These are phyloP conservation scores for Sisor rabdophorus DNA, from an alignment of 2,113 vertebrate genomes.

Conservation along the genomic window DNA sequence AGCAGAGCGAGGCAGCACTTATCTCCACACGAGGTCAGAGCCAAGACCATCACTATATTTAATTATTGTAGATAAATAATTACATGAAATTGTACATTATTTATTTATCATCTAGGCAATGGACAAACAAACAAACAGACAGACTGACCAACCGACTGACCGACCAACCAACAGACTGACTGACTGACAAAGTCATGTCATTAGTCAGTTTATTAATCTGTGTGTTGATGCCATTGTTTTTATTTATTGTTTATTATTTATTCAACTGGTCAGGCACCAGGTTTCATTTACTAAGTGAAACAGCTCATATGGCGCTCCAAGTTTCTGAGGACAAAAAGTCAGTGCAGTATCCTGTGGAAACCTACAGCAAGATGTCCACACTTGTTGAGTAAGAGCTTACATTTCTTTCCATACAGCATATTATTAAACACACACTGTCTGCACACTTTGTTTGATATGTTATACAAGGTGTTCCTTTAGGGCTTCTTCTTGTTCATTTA, in stretches of 20 bases:
- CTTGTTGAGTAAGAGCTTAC: constrained; percentile 70
- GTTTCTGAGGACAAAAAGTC: constrained; percentile 76
- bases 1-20: constrained; percentile 91
- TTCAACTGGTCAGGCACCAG: constrained; percentile 73
- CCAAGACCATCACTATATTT: neutral
- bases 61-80: neutral
- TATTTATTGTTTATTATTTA: too few relatives aligned
- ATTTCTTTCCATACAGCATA: neutral
- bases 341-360: constrained; percentile 71
- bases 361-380: constrained; percentile 52
- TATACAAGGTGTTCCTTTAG: neutral
- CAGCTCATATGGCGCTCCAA: constrained; percentile 77
- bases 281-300: constrained; percentile 80
- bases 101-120: neutral
- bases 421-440: too few relatives aligned
- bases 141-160: too few relatives aligned
- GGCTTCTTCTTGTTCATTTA: neutral
- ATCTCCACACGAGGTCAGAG: constrained; percentile 89
- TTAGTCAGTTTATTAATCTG: too few relatives aligned
- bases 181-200: too few relatives aligned
- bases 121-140: too few relatives aligned
- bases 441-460: neutral
- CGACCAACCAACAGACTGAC: too few relatives aligned
- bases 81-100: neutral
- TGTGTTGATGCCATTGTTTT: too few relatives aligned